Conservation (phyloP, 2,797 vertebrate genomes). For the Peromyscus eremicus region DNA sequence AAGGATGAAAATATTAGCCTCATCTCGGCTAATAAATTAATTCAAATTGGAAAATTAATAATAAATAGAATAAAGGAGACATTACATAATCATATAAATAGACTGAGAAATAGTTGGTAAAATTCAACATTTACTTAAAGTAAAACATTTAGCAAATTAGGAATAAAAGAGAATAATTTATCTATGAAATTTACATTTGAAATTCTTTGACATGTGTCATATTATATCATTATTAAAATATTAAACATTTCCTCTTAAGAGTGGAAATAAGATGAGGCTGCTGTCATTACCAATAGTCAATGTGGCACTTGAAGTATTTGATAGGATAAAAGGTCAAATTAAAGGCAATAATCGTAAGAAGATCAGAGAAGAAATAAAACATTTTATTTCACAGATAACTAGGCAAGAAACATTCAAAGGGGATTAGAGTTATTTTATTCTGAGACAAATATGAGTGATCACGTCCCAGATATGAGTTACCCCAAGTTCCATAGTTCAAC, state of each 20-base stretch:
- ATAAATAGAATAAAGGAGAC: not conserved
- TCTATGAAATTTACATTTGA: not conserved
- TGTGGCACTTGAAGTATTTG: not conserved
- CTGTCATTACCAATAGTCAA: not conserved
- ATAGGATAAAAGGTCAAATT: not conserved
- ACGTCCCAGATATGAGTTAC: not conserved
- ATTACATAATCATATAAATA: not conserved
- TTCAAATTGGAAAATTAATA: not conserved
- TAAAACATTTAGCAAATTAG: not conserved
- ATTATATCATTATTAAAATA: not conserved
- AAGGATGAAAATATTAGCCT: not conserved
- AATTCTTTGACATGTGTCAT: not conserved
- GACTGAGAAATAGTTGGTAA: not conserved
- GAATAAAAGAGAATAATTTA: constrained; percentile 23
- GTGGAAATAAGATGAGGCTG: not conserved
- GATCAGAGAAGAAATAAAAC: not conserved
- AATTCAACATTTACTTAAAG: not conserved
- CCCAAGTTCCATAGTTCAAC: not conserved
- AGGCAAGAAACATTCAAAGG: not conserved
- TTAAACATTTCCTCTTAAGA: not conserved
- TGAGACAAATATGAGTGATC: not conserved
- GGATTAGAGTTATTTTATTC: not conserved
- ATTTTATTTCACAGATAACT: not conserved
- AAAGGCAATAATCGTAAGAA: not conserved
- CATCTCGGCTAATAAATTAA: not conserved